Evolutionary conservation across 2,797 vertebrate species (phyloP), one percentile per base, ranked within the genome.

Genomic region (Sebastes minor): DNA sequence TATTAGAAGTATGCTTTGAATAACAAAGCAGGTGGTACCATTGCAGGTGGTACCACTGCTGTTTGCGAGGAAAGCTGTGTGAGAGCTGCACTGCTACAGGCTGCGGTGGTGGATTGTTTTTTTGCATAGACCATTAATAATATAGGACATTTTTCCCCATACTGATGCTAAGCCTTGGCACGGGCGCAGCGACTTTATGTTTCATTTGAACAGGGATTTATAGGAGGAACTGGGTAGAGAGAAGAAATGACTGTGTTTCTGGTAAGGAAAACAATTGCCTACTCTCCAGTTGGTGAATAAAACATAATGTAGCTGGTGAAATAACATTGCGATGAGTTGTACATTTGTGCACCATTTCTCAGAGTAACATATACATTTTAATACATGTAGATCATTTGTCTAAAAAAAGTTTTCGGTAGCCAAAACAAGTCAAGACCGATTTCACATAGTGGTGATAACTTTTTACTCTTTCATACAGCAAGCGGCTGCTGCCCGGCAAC

Each of bases 21-120:
- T 91, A 89, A 91, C 85, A 93, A 93, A 83, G 82, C 77, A 83
- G 88, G 90, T 88, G 83, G 74, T 68, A n/a, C 69, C 27, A 20
- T 53, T 63, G 64, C 64, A 53, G 49, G n/a, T 53, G 49, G 49
- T 11, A 46, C 60, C 52, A 61, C 23, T 56, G 33, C n/a, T 49
- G 60, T 85, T 74, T 79, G 81, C 1, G 9, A 59, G 38, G 55
- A 76, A 61, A 81, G 28, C 68, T 69, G 59, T 28, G 63, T 46
- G 64, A 82, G 61, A 66, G 28, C 52, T 30, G 11, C 56, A 76
- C 16, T 23, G 60, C 76, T 66, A 74, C 77, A 83, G 79, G 55
- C 71, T 78, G 60, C 4, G 16, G 38, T 66, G 38, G 49, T 14
- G 18, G 73, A 73, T 74, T 80, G 60, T 71, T 83, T 71, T 83